Base-by-base conservation (phyloP, 2,888 invertebrate genomes). In the Eucera pruinosa region DNA sequence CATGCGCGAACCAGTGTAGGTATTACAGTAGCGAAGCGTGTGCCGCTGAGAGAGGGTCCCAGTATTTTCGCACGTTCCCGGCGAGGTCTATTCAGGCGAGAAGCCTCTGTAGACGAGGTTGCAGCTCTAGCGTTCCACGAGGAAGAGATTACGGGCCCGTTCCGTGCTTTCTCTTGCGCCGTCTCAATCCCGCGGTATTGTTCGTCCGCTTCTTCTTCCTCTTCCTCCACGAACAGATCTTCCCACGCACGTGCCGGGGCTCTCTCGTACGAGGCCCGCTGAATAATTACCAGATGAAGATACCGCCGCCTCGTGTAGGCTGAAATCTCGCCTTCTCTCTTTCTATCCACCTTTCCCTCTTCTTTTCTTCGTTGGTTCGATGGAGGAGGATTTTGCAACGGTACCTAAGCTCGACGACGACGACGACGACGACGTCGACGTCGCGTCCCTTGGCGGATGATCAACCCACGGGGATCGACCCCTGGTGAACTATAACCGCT, bases 281-380 rank as follows among this genome's bases (percentile, higher is more conserved):
- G 88, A 88, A 89, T 89, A 89, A 89, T 89, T 89, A 89, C 88
- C 85, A 89, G 89, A 89, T 88, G 89, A 88, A 89, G 88, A 89
- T 89, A 89, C 87, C 81, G 85, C 82, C 84, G 85, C 83, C 82
- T 87, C 81, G 89, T 82, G 89, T 89, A 87, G 87, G 87, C 66
- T 81, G 86, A 80, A 71, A 72, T 74, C 76, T 78, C 67, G 68
- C 45, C 65, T 55, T 58, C 62, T 54, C 57, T 79, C 71, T 57
- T 62, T 18, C 11, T 43, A 43, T 41, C 27, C 30, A 33, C 1
- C 65, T 50, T 20, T 41, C n/a, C 15, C 36, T 43, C 27, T 47
- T 50, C 58, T 15, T 55, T 23, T 36, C 0, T 7, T 61, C 25
- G 30, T 20, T 58, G 39, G 6, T 18, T 33, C 54, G 58, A 52